Conservation (phyloP, 2,888 invertebrate genomes). For the Athripsodes cinereus region DNA sequence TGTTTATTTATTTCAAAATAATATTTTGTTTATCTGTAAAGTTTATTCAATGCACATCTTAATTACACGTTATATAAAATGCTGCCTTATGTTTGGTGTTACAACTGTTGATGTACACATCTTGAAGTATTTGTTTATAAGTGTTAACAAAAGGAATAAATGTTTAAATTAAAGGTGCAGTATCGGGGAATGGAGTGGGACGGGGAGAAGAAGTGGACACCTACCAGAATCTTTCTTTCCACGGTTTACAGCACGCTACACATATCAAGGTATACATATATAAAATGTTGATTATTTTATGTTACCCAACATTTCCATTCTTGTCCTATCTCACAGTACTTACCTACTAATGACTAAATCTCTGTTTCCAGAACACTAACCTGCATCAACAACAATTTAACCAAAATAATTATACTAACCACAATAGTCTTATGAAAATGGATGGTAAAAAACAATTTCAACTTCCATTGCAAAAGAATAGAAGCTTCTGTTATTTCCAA, state of each 20-base stretch:
- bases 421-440: slow-evolving; percentile 38
- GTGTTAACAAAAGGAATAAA: too few species aligned
- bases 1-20: too few species aligned
- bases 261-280: slow-evolving; percentile 18
- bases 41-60: too few species aligned
- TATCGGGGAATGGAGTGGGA: slow-evolving; percentile 27
- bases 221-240: slow-evolving; percentile 80
- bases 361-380: slow-evolving; percentile 54
- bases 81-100: too few species aligned
- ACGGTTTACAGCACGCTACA: slow-evolving; percentile 76
- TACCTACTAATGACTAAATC: slow-evolving; percentile 2
- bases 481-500: slow-evolving; percentile 62
- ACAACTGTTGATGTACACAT: too few species aligned
- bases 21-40: too few species aligned
- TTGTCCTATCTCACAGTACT: slow-evolving; percentile 7
- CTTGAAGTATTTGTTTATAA: too few species aligned
- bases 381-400: slow-evolving; percentile 39
- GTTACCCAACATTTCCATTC: background rate
- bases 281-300: slow-evolving; percentile 18
- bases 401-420: slow-evolving; percentile 48
- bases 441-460: slow-evolving; percentile 55
- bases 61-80: too few species aligned
- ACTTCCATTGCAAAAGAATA: slow-evolving; percentile 58
- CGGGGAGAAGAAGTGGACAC: slow-evolving; percentile 62
- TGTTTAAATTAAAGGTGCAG: slow-evolving; percentile 27